phyloP scores from a whole-genome alignment of 2,797 vertebrate genomes.

The Fringilla coelebs region DNA sequence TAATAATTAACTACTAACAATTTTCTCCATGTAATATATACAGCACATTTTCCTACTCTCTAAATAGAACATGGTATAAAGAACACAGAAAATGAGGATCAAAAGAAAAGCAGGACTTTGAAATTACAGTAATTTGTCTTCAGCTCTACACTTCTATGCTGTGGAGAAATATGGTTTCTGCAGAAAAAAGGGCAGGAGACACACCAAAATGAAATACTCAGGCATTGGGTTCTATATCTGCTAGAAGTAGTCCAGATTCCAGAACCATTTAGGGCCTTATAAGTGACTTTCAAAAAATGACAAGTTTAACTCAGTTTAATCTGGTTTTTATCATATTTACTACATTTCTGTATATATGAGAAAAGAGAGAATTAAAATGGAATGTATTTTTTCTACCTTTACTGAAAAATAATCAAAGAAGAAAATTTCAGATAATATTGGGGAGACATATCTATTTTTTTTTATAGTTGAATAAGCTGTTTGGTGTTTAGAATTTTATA shows the following conservation, averaged over 20 bases:
- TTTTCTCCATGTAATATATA: not conserved
- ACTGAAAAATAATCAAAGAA: not conserved
- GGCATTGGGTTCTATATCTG: not conserved
- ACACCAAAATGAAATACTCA: not conserved
- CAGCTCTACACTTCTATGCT: not conserved
- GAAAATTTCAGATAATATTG: not conserved
- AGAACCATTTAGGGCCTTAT: not conserved
- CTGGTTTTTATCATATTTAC: not conserved
- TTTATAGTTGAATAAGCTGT: not conserved
- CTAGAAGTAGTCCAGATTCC: not conserved
- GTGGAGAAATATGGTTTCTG: not conserved
- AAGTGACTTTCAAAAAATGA: not conserved
- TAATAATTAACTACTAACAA: not conserved
- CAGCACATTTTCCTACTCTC: not conserved
- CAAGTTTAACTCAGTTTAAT: not conserved
- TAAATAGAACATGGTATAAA: not conserved
- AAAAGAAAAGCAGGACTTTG: not conserved
- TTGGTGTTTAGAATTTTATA: not conserved
- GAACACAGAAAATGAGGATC: not conserved
- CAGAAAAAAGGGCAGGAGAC: not conserved
- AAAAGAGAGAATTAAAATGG: not conserved
- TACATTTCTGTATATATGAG: not conserved
- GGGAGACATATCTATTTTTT: not conserved
- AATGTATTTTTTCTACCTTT: not conserved
- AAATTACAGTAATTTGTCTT: not conserved